These are phyloP conservation scores for Virgularia gustaviana DNA, from an alignment of 92 coral and sea anemone species.

Conservation along the genomic window DNA sequence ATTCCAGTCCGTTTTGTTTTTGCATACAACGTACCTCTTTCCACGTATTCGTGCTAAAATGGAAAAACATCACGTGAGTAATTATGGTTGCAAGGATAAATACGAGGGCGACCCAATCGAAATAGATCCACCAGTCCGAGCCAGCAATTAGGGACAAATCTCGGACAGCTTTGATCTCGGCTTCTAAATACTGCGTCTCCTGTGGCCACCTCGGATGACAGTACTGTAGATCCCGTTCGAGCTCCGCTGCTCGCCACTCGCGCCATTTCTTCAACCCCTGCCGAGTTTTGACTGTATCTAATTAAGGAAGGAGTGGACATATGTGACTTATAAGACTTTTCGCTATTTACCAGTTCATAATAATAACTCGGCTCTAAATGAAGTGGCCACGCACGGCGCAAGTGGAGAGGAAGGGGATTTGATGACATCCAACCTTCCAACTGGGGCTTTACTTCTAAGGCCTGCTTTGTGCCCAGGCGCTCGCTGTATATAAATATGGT, in stretches of 20 bases:
- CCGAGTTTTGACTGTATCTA: slow-evolving; percentile 15
- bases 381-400: too few relatives aligned
- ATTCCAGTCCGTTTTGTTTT: too few relatives aligned
- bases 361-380: too few relatives aligned
- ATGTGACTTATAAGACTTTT: not conserved
- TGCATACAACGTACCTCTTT: too few relatives aligned
- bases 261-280: slow-evolving; percentile 54
- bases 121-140: slow-evolving; percentile 80
- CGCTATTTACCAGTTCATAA: not conserved
- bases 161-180: slow-evolving; percentile 72
- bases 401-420: too few relatives aligned
- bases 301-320: not conserved
- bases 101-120: slow-evolving; percentile 83
- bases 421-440: too few relatives aligned
- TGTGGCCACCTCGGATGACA: slow-evolving; percentile 99
- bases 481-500: too few relatives aligned
- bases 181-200: slow-evolving; percentile 80
- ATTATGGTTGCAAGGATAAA: slow-evolving; percentile 64
- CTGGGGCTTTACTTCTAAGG: too few relatives aligned
- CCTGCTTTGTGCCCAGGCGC: too few relatives aligned
- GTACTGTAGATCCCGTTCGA: slow-evolving; percentile 70
- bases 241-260: slow-evolving; percentile 85
- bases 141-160: slow-evolving; percentile 67
- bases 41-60: not conserved
- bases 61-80: slow-evolving; percentile 55